phyloP scores from a whole-genome alignment of 2,888 invertebrate genomes.

The Noctua pronuba region DNA sequence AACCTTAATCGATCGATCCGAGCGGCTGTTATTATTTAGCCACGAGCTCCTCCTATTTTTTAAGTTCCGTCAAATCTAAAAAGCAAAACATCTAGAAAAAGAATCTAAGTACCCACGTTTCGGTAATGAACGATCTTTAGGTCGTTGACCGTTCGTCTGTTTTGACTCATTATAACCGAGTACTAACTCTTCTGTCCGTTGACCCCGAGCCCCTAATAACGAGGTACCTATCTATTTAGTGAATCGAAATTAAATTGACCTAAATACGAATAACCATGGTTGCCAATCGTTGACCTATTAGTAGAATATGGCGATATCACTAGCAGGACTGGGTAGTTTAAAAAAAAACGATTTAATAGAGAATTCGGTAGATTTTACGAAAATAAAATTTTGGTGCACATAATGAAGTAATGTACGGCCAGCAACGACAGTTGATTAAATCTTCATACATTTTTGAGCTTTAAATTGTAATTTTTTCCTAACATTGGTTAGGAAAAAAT shows the following conservation, averaged over 20 bases:
- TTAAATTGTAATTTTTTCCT: too few relatives aligned
- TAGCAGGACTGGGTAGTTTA: background rate
- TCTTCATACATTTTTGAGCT: background rate
- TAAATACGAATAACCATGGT: conserved; percentile 7
- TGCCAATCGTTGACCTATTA: background rate
- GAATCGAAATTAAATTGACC: conserved; percentile 32
- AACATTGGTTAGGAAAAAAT: too few relatives aligned
- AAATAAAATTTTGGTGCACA: background rate
- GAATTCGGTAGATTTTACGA: background rate
- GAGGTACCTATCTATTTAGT: conserved; percentile 21
- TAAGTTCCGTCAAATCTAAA: too few relatives aligned
- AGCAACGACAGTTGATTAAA: background rate
- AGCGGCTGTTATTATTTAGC: too few relatives aligned
- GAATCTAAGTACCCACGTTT: background rate
- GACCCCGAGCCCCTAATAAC: conserved; percentile 16
- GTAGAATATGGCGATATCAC: background rate
- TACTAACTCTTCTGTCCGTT: conserved; percentile 10
- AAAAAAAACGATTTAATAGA: background rate
- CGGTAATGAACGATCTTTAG: conserved; percentile 12
- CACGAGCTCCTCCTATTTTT: too few relatives aligned
- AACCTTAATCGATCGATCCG: too few relatives aligned
- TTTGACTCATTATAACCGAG: background rate
- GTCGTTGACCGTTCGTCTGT: conserved; percentile 4
- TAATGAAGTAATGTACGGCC: background rate
- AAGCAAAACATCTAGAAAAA: background rate